Evolutionary conservation across 2,888 invertebrate species (phyloP), one percentile per base, ranked within the genome.

Genomic region (Noctua janthina): DNA sequence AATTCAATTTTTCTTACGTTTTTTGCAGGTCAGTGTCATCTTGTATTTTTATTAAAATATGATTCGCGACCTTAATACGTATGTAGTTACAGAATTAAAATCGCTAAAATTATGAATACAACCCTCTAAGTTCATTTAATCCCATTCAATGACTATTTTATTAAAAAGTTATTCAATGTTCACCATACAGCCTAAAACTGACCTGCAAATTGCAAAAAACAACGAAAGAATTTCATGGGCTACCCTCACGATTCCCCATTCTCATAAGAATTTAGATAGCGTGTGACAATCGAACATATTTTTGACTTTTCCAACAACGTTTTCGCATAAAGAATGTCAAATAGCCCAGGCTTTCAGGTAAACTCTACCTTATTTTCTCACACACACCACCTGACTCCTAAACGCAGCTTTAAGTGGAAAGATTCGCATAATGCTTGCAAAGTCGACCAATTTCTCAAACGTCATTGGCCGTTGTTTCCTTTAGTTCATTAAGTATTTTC

Each of bases 401-500:
- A 73, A 74, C 59, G 39, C 46, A 64, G 49, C 29, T 11, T 56
- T 62, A 46, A 66, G 62, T 54, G 29, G 64, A 75, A 78, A 69
- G 74, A 79, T 82, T 82, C 71, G 66, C 70, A 73, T 69, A 83
- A 74, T 64, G 64, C 76, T 76, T 72, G 56, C 43, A 78, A 88
- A 82, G 73, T 62, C 77, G 54, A 73, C 23, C 75, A 85, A 84
- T 86, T 87, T 85, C 81, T 87, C 85, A 90, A 85, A 87, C 79
- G 82, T 87, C 88, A 90, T 89, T 91, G 89, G 89, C 79, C 74
- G 88, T 91, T 91, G 89, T 90, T 91, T 91, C 88, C 85, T 91
- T 86, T 79, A 89, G 89, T 91, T 93, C 92, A 93, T 94, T 93
- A 93, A 93, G 93, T 93, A 94, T 95, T 95, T 93, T 93, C 93